These are phyloP conservation scores for Salpingus planirostris DNA, from an alignment of 2,888 invertebrate species.

Conservation along the genomic window DNA sequence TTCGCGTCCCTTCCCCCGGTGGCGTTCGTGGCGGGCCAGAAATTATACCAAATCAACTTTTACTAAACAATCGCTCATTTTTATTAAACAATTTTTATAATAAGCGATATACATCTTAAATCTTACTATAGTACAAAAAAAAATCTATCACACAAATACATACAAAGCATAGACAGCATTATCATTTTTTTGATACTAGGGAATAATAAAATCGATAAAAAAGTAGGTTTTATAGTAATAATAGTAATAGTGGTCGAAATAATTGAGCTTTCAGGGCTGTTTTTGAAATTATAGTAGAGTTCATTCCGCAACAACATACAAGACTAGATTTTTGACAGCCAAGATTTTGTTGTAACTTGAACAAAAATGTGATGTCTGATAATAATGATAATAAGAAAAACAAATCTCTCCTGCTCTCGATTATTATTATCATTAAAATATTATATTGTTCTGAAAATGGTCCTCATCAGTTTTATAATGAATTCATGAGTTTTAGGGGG, in stretches of 20 bases:
- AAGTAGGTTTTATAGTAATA: too few species aligned
- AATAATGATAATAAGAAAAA: too few species aligned
- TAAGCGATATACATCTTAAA: constrained; percentile 43
- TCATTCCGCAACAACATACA: constrained; percentile 28
- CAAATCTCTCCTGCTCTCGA: too few species aligned
- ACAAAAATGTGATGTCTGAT: too few species aligned
- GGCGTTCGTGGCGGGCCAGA: constrained; percentile 46
- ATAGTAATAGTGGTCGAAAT: constrained; percentile 3
- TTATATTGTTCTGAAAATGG: too few species aligned
- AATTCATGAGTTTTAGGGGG: too few species aligned
- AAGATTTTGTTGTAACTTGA: constrained; percentile 10
- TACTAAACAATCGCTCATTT: constrained; percentile 17
- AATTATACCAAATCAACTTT: constrained; percentile 46
- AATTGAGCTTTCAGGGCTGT: constrained; percentile 14
- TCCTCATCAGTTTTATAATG: too few species aligned
- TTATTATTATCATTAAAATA: too few species aligned
- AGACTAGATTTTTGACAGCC: constrained; percentile 42
- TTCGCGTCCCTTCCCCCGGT: constrained; percentile 42
- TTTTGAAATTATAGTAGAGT: too few species aligned
- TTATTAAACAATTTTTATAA: constrained; percentile 20
- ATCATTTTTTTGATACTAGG: constrained; percentile 6
- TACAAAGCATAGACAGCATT: constrained; percentile 37
- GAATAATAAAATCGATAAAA: constrained; percentile 7
- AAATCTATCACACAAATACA: constrained; percentile 46
- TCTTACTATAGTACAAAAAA: constrained; percentile 57